Percentiles rank a stretch among this genome's conserved stretches.
These are phyloP conservation scores for Exephanes ischioxanthus DNA, from an alignment of 2,888 invertebrate species.

Conservation along the genomic window DNA sequence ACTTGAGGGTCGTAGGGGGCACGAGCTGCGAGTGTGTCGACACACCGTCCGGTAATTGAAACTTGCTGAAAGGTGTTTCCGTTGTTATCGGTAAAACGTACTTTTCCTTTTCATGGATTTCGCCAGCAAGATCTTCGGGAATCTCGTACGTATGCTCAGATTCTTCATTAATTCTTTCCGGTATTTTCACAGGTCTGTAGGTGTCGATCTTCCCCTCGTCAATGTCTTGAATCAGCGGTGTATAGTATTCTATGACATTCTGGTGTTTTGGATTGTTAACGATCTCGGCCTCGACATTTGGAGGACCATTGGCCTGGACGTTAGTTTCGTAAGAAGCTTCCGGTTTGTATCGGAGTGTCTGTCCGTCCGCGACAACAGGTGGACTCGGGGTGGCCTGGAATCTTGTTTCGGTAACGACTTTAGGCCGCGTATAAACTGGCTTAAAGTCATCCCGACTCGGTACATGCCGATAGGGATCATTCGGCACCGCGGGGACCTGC, in stretches of 20 bases:
- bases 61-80: conserved; percentile 70
- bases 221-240: conserved; percentile 77
- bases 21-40: conserved; percentile 59
- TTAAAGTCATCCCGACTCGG: conserved; percentile 64
- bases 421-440: conserved; percentile 73
- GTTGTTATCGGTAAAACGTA: conserved; percentile 72
- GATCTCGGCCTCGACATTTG: conserved; percentile 59
- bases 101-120: conserved; percentile 70
- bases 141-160: conserved; percentile 75
- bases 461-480: conserved; percentile 8
- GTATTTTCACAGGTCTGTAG: conserved; percentile 13
- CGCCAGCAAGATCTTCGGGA: conserved; percentile 73
- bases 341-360: conserved; percentile 36
- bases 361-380: conserved; percentile 57
- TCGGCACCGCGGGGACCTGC: not conserved
- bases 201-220: conserved; percentile 46
- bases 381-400: conserved; percentile 79
- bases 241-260: conserved; percentile 78
- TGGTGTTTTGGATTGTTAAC: conserved; percentile 68
- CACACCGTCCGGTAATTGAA: conserved; percentile 69
- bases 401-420: conserved; percentile 80
- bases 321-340: conserved; percentile 67
- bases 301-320: conserved; percentile 51
- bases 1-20: conserved; percentile 76
- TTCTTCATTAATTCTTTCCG: conserved; percentile 27